phyloP scores from a whole-genome alignment of 2,888 invertebrate species.

The Sesia apiformis region DNA sequence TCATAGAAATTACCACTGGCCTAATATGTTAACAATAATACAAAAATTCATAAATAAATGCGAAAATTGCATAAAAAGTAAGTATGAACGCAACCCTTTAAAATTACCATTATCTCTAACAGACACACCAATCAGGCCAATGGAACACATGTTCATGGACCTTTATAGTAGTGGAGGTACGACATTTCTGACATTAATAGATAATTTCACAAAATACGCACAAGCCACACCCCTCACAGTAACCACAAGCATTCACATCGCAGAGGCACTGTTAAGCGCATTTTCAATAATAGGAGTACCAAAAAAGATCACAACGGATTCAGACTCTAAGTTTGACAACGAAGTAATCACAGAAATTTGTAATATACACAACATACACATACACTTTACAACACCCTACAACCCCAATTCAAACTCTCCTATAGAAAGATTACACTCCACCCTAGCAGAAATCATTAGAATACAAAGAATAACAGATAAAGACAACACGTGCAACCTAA shows the following conservation, averaged over 20 bases:
- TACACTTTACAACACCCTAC: constrained; percentile 16
- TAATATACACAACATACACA: constrained; percentile 3
- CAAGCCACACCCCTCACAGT: constrained; percentile 15
- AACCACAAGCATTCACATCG: constrained; percentile 13
- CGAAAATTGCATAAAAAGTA: constrained; percentile 15
- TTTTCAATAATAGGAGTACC: constrained; percentile 17
- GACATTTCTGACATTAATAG: constrained; percentile 18
- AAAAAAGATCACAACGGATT: constrained; percentile 16
- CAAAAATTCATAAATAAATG: constrained; percentile 21
- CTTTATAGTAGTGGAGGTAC: constrained; percentile 5
- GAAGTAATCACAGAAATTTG: constrained; percentile 18
- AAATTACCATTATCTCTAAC: constrained; percentile 16
- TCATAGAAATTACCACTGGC: constrained; percentile 14
- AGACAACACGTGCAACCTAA: constrained; percentile 12
- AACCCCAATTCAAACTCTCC: constrained; percentile 16
- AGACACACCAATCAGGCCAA: constrained; percentile 16
- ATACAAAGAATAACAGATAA: constrained; percentile 13
- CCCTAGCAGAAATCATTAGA: constrained; percentile 2
- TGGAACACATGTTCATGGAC: constrained; percentile 18
- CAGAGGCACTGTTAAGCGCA: constrained; percentile 11
- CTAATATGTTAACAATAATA: constrained; percentile 11
- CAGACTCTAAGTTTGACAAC: constrained; percentile 20
- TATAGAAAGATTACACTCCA: constrained; percentile 14
- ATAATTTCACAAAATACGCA: constrained; percentile 19
- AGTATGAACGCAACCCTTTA: constrained; percentile 20